Evolutionary conservation across 2,888 invertebrate genomes (phyloP).

Genomic region (Aquatica leii): DNA sequence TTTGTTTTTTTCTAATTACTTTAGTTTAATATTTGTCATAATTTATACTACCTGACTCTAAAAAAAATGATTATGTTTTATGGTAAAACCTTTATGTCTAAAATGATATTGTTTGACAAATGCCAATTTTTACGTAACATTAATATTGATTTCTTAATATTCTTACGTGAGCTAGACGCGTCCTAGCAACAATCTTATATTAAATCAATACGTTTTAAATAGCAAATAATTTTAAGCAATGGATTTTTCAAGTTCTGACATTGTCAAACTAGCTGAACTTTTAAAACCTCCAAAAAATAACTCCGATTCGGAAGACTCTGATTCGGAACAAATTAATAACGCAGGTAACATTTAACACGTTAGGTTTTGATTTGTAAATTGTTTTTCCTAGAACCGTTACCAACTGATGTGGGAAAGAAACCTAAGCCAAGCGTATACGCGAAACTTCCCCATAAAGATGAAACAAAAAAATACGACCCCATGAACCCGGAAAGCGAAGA

Average conservation of each 20-base stretch:
- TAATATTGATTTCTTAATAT: too few species aligned
- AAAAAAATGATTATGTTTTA: too few species aligned
- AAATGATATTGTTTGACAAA: too few species aligned
- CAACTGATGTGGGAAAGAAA: constrained; percentile 5
- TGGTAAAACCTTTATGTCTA: too few species aligned
- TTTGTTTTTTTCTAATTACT: too few species aligned
- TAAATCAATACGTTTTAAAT: constrained; percentile 17
- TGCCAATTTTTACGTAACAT: too few species aligned
- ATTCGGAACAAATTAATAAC: constrained; percentile 29
- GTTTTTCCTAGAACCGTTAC: constrained; percentile 2
- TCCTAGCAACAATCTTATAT: too few species aligned
- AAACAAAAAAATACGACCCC: constrained; percentile 47
- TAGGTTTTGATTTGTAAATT: not conserved
- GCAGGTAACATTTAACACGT: too few species aligned
- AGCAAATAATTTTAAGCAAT: constrained; percentile 34
- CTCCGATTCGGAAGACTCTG: constrained; percentile 49
- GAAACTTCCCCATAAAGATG: constrained; percentile 1
- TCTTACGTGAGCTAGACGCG: too few species aligned
- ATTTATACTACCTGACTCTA: too few species aligned
- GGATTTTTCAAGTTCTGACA: constrained; percentile 47
- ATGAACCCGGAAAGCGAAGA: constrained; percentile 48
- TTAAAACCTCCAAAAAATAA: constrained; percentile 51
- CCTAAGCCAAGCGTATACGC: constrained; percentile 18
- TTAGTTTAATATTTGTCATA: too few species aligned
- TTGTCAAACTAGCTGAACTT: constrained; percentile 55